Base-by-base conservation (phyloP, 2,113 vertebrate genomes). In the Stigmatopora argus region DNA sequence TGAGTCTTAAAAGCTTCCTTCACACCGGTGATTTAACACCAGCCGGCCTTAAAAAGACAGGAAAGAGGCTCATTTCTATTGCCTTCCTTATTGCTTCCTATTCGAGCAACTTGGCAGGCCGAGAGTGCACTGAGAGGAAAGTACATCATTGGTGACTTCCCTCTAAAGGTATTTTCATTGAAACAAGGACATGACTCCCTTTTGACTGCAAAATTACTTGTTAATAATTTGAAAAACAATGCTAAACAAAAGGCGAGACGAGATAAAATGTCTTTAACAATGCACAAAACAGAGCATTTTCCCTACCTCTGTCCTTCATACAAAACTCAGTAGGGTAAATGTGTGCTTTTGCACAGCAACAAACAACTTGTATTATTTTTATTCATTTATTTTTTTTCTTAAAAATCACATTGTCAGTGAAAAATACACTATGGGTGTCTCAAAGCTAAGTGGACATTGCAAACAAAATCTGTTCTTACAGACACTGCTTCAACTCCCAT, bases 41-140 rank as follows among this genome's bases (percentile, higher is more conserved):
- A 7, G n/a, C 10, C 11, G 55, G 59, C 62, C 60, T 3, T 7
- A 38, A 78, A 73, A 52, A n/a, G 31, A 35, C n/a, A 65, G 86
- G 80, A 89, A 89, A 78, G 74, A 63, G 7, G 35, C 66, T 57
- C 51, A 78, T 80, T 79, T 53, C 11, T 14, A 77, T 48, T 64
- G 49, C 72, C 75, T 90, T 89, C 82, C 89, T 89, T 77, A 88
- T 78, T 79, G 79, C 85, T 92, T 88, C 88, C 86, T 67, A 80
- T 89, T 59, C 78, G 73, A 78, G 74, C 44, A 51, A 57, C 49
- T 78, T 67, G 67, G 64, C 52, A 18, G 68, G 65, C 45, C 47
- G 75, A 71, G 72, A 56, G 53, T 14, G 19, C 10, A 17, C 15
- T 7, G 12, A 71, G 17, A 3, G 51, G 59, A 73, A 67, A 64